Evolutionary conservation across 2,888 invertebrate genomes (phyloP), one percentile per base, ranked within the genome.

Genomic region (Choreutis nemorana): DNA sequence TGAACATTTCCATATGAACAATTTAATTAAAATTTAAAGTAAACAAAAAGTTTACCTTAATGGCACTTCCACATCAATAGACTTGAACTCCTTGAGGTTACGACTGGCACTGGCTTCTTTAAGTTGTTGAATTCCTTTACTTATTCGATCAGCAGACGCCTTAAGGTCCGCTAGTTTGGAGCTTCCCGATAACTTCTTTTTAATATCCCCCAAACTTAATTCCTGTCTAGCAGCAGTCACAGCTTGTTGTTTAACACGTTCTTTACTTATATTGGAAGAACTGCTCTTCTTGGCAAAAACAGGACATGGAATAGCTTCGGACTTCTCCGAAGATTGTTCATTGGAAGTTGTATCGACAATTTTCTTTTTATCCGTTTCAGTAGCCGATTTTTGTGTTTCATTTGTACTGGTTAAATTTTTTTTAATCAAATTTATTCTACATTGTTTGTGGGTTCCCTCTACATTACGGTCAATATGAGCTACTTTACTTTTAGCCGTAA

Each of bases 31-130:
- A 12, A 24, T 30, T 28, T 6, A 18, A 15, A 14, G 14, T 14
- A 24, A 21, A 18, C 12, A 23, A 16, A 11, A 13, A 23, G 7
- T 7, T 34, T 44, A 90, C 89, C 91, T 91, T 39, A 83, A 70
- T 34, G 86, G 83, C 51, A 91, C 82, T 77, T 90, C 89, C 57
- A 92, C 67, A 66, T 90, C 84, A 53, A 92, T 87, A 22, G 85
- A 84, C 44, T 86, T 85, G 48, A 91, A 91, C 50, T 84, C 81
- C 53, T 87, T 82, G 23, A 87, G 66, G 67, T 84, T 81, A 41
- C 79, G 43, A 46, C 81, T 73, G 11, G 68, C 72, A 31, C 62
- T 55, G 2, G 55, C 42, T 44, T 79, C 59, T 54, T 85, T 81
- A 2, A 90, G 65, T 47, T 84, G 83, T 32, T 84, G 81, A 37